These are phyloP conservation scores for Microctenopoma lineatum DNA, from an alignment of 2,797 vertebrate species.

Conservation along the genomic window DNA sequence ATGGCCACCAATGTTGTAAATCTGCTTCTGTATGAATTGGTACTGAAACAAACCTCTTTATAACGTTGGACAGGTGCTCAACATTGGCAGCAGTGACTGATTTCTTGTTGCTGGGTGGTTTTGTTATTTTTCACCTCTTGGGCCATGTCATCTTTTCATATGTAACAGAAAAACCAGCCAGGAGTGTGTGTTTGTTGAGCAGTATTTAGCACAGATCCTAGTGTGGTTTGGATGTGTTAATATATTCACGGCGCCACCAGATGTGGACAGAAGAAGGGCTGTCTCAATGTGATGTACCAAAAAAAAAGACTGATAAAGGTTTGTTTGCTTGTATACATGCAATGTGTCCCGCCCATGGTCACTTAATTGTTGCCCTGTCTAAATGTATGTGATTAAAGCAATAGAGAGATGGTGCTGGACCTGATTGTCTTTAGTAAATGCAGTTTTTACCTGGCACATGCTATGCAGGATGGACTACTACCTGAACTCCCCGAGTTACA, in stretches of 20 bases:
- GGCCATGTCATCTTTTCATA: slow-evolving; percentile 50
- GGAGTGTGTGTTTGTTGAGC: slow-evolving; percentile 55
- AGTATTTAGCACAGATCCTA: slow-evolving; percentile 72
- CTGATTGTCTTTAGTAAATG: slow-evolving; percentile 62
- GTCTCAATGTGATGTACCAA: slow-evolving; percentile 77
- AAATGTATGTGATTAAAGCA: slow-evolving; percentile 83
- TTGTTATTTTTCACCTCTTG: slow-evolving; percentile 28
- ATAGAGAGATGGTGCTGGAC: slow-evolving; percentile 78
- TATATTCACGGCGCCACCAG: slow-evolving; percentile 53
- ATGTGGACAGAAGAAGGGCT: slow-evolving; percentile 71
- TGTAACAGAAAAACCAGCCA: slow-evolving; percentile 48
- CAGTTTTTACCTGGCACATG: slow-evolving; percentile 53
- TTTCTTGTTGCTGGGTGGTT: slow-evolving; percentile 41
- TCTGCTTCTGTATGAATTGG: slow-evolving; percentile 47
- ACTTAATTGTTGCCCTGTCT: slow-evolving; percentile 76
- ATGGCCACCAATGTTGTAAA: slow-evolving; percentile 62
- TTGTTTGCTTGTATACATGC: slow-evolving; percentile 82
- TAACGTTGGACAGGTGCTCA: slow-evolving; percentile 36
- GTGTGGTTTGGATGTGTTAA: slow-evolving; percentile 50
- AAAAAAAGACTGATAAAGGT: slow-evolving; percentile 59
- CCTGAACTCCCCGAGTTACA: slow-evolving; percentile 36
- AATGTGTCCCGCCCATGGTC: slow-evolving; percentile 74
- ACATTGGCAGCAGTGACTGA: slow-evolving; percentile 40
- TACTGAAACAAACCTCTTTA: slow-evolving; percentile 27
- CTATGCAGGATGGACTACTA: slow-evolving; percentile 45